Conservation (phyloP, 1,140 invertebrate genomes). For the Nylanderia fulva region DNA sequence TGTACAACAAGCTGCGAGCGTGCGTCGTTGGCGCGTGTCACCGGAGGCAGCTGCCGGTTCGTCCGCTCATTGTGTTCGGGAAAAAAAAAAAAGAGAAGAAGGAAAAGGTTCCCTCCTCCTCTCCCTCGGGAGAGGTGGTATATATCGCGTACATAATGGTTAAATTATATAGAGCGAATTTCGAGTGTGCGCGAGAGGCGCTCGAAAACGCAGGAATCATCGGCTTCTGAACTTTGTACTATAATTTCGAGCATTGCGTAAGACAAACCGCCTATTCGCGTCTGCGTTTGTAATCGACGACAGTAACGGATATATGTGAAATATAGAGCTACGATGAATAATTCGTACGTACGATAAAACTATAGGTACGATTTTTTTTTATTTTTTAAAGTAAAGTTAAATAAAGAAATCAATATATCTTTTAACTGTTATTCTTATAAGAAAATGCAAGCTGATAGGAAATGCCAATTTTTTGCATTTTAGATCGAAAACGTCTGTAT, state of each 20-base stretch:
- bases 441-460: too few relatives aligned
- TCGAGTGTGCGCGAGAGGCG: slow-evolving; percentile 44
- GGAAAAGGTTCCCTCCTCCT: slow-evolving; percentile 61
- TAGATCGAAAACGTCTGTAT: too few relatives aligned
- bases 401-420: too few relatives aligned
- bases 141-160: slow-evolving; percentile 71
- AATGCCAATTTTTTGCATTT: too few relatives aligned
- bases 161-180: slow-evolving; percentile 76
- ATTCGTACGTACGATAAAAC: too few relatives aligned
- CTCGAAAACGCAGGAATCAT: slow-evolving; percentile 10
- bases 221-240: slow-evolving; percentile 1
- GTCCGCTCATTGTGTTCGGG: slow-evolving; percentile 67
- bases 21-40: slow-evolving; percentile 73
- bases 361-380: too few relatives aligned
- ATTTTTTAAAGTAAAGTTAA: too few relatives aligned
- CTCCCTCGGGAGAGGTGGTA: slow-evolving; percentile 41
- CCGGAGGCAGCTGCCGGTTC: slow-evolving; percentile 67
- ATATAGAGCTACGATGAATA: neutral
- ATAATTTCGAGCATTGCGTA: slow-evolving; percentile 44
- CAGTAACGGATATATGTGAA: neutral
- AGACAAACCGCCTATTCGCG: slow-evolving; percentile 14
- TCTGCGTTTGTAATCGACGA: neutral
- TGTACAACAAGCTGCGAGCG: slow-evolving; percentile 63
- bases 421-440: too few relatives aligned
- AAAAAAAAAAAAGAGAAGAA: slow-evolving; percentile 68